These are phyloP conservation scores for Melipona bicolor DNA, from an alignment of 2,888 invertebrate genomes.

Conservation along the genomic window DNA sequence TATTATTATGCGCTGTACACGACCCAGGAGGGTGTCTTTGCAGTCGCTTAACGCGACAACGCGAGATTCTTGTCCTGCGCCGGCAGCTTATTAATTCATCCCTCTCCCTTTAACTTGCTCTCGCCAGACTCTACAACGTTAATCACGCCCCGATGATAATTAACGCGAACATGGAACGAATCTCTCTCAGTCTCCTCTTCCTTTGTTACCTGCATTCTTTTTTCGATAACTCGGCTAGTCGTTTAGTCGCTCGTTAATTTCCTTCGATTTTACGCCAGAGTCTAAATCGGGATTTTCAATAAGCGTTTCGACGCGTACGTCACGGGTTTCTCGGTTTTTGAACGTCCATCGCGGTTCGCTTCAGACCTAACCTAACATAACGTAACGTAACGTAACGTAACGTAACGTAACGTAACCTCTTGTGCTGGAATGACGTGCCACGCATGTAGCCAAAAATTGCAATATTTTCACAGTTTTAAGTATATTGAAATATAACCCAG, in stretches of 20 bases:
- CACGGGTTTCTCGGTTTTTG: too few species aligned
- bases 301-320: too few species aligned
- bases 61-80: not conserved
- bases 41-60: not conserved
- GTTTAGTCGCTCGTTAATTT: not conserved
- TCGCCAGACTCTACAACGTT: not conserved
- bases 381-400: too few species aligned
- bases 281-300: too few species aligned
- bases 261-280: not conserved
- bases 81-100: slow-evolving; percentile 2
- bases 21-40: not conserved
- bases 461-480: too few species aligned
- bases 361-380: too few species aligned
- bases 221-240: not conserved
- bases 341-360: too few species aligned
- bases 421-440: too few species aligned
- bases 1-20: not conserved
- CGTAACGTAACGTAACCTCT: too few species aligned
- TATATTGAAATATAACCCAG: too few species aligned
- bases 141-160: slow-evolving; percentile 8
- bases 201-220: not conserved
- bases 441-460: too few species aligned
- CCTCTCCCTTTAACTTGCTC: not conserved
- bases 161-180: not conserved
- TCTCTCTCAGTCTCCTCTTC: not conserved